phyloP scores from a whole-genome alignment of 2,113 vertebrate species.

The Blennius ocellaris region DNA sequence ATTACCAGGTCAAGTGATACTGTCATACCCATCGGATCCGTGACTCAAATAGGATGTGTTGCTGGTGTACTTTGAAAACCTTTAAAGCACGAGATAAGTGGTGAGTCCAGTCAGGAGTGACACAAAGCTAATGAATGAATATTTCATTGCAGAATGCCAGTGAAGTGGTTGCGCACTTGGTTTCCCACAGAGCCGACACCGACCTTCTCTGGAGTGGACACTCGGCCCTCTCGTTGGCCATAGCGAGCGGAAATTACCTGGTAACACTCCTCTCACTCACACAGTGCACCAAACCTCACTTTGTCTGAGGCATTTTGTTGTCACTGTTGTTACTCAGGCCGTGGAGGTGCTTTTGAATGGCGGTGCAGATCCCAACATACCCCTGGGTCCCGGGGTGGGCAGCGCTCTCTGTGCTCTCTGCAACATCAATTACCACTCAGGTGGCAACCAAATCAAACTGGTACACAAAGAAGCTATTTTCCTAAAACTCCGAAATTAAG shows the following conservation, averaged over 20 bases:
- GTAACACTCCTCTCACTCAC: slow-evolving; percentile 60
- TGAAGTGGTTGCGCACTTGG: slow-evolving; percentile 83
- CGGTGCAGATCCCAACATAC: slow-evolving; percentile 87
- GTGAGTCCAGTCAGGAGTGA: too few relatives aligned
- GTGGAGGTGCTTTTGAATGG: slow-evolving; percentile 84
- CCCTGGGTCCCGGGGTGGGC: slow-evolving; percentile 79
- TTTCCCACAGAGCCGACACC: slow-evolving; percentile 84
- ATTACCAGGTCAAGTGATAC: slow-evolving; percentile 51
- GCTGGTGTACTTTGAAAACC: too few relatives aligned
- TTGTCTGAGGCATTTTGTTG: neutral
- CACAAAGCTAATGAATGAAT: neutral
- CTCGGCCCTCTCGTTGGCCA: slow-evolving; percentile 90
- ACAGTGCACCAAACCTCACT: neutral
- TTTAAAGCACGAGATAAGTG: too few relatives aligned
- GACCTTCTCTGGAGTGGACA: slow-evolving; percentile 89
- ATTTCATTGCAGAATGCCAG: slow-evolving; percentile 75
- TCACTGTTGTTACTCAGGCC: slow-evolving; percentile 70
- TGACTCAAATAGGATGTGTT: neutral
- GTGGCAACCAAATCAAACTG: slow-evolving; percentile 79
- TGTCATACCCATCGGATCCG: neutral
- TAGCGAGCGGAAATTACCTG: slow-evolving; percentile 88
- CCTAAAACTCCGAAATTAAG: neutral
- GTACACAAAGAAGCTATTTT: slow-evolving; percentile 62
- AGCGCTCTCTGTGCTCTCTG: slow-evolving; percentile 84
- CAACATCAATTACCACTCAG: slow-evolving; percentile 80